Percentiles rank a stretch among this genome's conserved stretches.
phyloP scores from a whole-genome alignment of 2,888 invertebrate species.

The Hydrotaea diabolus region DNA sequence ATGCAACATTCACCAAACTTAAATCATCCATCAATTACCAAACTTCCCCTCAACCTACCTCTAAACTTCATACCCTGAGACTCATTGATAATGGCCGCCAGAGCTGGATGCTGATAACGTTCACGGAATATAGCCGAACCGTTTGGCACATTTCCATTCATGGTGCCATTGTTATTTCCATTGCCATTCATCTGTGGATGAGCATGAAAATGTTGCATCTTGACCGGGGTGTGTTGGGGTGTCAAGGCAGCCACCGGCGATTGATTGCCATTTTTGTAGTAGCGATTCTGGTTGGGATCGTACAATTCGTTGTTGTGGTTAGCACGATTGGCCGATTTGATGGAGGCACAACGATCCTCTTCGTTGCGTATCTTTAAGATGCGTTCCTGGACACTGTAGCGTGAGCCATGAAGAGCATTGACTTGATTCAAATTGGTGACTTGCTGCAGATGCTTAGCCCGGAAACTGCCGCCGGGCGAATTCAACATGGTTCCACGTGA shows the following conservation, averaged over 20 bases:
- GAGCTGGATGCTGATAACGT: conserved; percentile 80
- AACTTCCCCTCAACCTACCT: conserved; percentile 72
- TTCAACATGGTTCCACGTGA: conserved; percentile 79
- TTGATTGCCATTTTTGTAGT: conserved; percentile 75
- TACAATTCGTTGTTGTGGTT: conserved; percentile 76
- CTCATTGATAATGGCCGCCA: conserved; percentile 80
- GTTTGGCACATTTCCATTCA: conserved; percentile 67
- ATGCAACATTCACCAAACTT: conserved; percentile 40
- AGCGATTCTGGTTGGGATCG: conserved; percentile 80
- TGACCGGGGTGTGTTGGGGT: conserved; percentile 76
- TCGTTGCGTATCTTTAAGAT: conserved; percentile 79
- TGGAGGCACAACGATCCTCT: conserved; percentile 78
- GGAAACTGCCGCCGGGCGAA: conserved; percentile 79
- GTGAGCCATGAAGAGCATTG: conserved; percentile 76
- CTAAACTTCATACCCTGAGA: conserved; percentile 80
- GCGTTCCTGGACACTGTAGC: conserved; percentile 79
- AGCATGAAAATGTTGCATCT: conserved; percentile 57
- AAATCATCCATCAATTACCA: conserved; percentile 12
- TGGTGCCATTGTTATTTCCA: conserved; percentile 70
- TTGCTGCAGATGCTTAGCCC: conserved; percentile 77
- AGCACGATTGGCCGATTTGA: conserved; percentile 76
- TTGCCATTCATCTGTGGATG: conserved; percentile 64
- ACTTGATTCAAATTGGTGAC: conserved; percentile 77
- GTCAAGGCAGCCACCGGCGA: conserved; percentile 73
- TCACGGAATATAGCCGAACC: conserved; percentile 79